These are phyloP conservation scores for Nyctereutes procyonoides DNA, from an alignment of 2,113 vertebrate species.

Conservation along the genomic window DNA sequence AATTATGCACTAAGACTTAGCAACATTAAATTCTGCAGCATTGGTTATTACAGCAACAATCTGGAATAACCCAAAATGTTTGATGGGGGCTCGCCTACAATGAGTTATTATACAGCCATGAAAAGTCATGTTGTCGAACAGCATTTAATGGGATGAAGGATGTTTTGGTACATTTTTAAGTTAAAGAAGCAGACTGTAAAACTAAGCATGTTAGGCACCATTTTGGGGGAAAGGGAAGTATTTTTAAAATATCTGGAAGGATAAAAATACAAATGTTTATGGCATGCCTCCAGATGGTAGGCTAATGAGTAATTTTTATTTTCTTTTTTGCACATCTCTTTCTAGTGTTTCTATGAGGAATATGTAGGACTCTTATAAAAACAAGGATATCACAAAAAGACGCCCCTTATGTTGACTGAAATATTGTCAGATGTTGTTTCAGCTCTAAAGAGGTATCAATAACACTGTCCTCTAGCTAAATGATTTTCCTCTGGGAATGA, in stretches of 20 bases:
- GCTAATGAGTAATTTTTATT: constrained; percentile 5
- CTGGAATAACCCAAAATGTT: neutral
- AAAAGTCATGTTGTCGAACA: neutral
- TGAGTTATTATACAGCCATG: neutral
- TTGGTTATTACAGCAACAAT: neutral
- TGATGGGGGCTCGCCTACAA: neutral
- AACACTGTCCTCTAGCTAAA: neutral
- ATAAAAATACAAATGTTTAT: constrained; percentile 1
- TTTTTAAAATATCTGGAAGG: neutral
- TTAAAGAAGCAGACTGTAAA: constrained; percentile 37
- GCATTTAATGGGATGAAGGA: neutral
- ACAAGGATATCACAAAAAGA: neutral
- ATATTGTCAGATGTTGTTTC: neutral
- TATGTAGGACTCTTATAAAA: neutral
- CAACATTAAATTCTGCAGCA: neutral
- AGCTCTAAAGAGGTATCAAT: neutral
- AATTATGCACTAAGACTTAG: constrained; percentile 4
- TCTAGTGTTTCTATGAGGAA: neutral
- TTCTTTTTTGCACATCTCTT: neutral
- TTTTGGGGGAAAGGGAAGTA: neutral
- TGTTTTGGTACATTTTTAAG: constrained; percentile 22
- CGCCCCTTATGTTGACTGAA: neutral
- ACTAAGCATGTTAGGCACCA: neutral
- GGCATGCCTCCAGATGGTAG: neutral
- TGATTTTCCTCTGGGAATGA: neutral